These are phyloP conservation scores for Saccostrea glomerata DNA, from an alignment of 1,140 invertebrate genomes.

Conservation along the genomic window DNA sequence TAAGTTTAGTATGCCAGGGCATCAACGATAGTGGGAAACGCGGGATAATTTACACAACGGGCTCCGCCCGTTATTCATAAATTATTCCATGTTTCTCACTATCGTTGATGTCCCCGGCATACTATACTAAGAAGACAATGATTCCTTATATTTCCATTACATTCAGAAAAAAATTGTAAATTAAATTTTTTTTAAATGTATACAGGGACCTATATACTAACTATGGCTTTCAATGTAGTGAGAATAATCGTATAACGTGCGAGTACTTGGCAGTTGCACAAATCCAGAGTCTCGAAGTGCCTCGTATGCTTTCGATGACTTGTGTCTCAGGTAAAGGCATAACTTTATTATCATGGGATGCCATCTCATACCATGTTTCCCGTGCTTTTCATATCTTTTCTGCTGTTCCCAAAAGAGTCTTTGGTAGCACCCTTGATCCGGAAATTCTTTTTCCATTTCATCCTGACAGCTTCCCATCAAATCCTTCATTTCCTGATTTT, in stretches of 20 bases:
- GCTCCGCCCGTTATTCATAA: no score
- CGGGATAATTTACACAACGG: no score
- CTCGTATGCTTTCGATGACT: conserved; percentile 52
- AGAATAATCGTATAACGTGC: conserved; percentile 60
- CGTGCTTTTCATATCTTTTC: not conserved
- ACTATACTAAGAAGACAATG: no score
- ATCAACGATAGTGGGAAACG: no score
- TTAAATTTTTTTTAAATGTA: no score
- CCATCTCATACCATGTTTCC: conserved; percentile 57
- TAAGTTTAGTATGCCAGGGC: no score
- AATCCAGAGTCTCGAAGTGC: conserved; percentile 54
- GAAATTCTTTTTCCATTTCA: conserved; percentile 35
- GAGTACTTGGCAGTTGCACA: conserved; percentile 49
- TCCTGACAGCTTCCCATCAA: conserved; percentile 39
- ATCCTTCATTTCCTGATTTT: conserved; percentile 33
- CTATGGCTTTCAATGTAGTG: conserved; percentile 53
- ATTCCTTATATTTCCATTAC: no score
- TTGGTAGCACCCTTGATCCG: conserved; percentile 40
- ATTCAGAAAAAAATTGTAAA: no score
- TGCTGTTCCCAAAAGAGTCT: conserved; percentile 45
- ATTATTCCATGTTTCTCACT: no score
- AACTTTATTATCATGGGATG: conserved; percentile 62
- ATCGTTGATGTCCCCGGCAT: no score
- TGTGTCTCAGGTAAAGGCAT: conserved; percentile 53
- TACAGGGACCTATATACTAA: no score